Conservation (phyloP, 2,797 vertebrate genomes). For the Poeciliopsis gracilis region DNA sequence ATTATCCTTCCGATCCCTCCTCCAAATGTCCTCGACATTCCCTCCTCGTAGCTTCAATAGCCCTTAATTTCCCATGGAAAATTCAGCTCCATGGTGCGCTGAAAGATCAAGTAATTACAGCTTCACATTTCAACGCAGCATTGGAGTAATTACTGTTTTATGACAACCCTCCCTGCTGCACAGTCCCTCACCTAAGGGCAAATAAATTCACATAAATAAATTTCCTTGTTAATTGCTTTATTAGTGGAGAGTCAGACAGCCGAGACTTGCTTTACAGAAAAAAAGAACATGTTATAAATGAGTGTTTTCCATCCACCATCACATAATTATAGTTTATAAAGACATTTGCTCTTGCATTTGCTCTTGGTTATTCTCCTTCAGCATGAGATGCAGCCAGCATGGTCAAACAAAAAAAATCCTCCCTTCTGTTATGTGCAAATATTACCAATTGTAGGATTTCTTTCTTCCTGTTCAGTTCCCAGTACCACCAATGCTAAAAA, state of each 20-base stretch:
- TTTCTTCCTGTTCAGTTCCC: conserved; percentile 31
- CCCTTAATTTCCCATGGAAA: conserved; percentile 39
- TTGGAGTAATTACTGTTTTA: conserved; percentile 76
- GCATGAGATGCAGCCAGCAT: too few species aligned
- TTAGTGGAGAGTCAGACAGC: conserved; percentile 59
- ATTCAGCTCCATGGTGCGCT: conserved; percentile 21
- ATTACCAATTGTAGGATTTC: not conserved
- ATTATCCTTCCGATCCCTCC: conserved; percentile 73
- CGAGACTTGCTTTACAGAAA: conserved; percentile 42
- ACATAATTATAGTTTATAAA: not conserved
- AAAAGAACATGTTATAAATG: not conserved
- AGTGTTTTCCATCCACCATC: conserved; percentile 18
- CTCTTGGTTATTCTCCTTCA: too few species aligned
- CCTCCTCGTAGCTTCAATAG: conserved; percentile 9
- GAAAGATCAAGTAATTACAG: conserved; percentile 51
- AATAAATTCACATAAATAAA: conserved; percentile 59
- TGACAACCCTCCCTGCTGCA: conserved; percentile 49
- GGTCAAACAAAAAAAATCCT: conserved; percentile 5
- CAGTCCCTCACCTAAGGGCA: conserved; percentile 50
- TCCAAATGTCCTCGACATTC: conserved; percentile 21
- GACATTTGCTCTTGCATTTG: too few species aligned
- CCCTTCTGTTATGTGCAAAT: conserved; percentile 35
- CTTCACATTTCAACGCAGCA: conserved; percentile 36
- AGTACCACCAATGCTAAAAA: conserved; percentile 13
- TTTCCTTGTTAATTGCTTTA: conserved; percentile 66